Base-by-base conservation (phyloP, 2,797 vertebrate genomes). In the Sebastes cheni region DNA sequence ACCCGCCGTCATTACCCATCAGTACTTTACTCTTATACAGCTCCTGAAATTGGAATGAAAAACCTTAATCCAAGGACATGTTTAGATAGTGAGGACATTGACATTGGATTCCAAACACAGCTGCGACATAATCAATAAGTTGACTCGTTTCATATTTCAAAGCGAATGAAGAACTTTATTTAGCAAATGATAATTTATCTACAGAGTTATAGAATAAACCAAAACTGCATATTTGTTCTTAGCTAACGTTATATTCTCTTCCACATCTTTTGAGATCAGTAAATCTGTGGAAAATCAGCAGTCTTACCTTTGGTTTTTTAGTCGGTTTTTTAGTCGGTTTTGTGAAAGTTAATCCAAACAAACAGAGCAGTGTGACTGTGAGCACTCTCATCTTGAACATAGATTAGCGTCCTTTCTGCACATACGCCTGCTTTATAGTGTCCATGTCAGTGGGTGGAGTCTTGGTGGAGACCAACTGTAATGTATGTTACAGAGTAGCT, bases 261-360 rank as follows among this genome's bases (percentile, higher is more conserved):
- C 9, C 25, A n/a, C 4, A 13, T 25, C 6, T 13, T 27, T 18
- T 25, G 3, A 25, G 5, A 52, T 59, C 4, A 30, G 4, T 13
- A 5, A 42, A 68, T 60, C 3, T 13, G 7, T 2, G 8, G 46
- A 75, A 50, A 52, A 56, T 46, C 14, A 46, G 6, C 42, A 55
- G 22, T 12, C n/a, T 55, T 55, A 23, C 54, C 54, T 0, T 29
- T 1, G 8, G 3, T 10, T 34, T 34, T 32, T 32, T 1, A 32
- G 30, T 9, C 0, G 1, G 12, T 39, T 8, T 46, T 50, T 7
- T 0, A 22, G 36, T 1, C 0, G 1, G 13, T 2, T 1, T n/a
- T 20, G 12, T 1, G 2, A 69, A 5, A 61, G 16, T 4, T 2
- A 76, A 23, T 68, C 58, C 74, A 18, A 59, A 0, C 62, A 81